Conservation (phyloP, 2,888 invertebrate species). For the Alloscopus bannaensis region DNA sequence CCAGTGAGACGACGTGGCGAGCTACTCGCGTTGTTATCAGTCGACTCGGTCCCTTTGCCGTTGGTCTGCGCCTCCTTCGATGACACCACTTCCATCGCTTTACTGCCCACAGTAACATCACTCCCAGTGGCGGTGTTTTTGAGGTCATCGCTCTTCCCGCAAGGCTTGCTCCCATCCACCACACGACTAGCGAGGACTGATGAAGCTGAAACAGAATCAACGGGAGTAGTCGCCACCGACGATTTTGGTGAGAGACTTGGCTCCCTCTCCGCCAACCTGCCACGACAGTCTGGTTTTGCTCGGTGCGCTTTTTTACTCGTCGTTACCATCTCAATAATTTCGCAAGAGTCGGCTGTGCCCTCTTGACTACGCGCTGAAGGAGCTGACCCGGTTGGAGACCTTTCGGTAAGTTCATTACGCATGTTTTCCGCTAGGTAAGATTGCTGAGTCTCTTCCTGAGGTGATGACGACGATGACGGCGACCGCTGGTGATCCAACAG, state of each 20-base stretch:
- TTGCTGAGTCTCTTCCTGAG: conserved; percentile 15
- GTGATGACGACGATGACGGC: neutral
- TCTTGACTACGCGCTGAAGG: too few species aligned
- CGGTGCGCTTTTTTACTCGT: conserved; percentile 1
- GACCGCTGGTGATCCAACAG: neutral
- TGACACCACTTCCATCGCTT: neutral
- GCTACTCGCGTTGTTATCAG: neutral
- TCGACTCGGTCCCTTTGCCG: neutral
- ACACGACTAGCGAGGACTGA: neutral
- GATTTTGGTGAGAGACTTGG: too few species aligned
- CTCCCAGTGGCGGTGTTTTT: neutral
- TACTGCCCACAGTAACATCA: neutral
- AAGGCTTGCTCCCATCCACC: neutral
- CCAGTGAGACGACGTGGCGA: neutral
- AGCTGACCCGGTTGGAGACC: conserved; percentile 25
- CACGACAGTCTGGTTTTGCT: too few species aligned
- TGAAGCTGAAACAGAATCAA: too few species aligned
- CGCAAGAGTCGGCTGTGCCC: too few species aligned
- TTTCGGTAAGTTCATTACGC: conserved; percentile 54
- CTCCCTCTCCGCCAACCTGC: too few species aligned
- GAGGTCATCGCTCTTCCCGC: neutral
- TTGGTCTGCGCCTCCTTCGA: neutral
- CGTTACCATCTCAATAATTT: neutral
- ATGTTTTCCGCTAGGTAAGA: conserved; percentile 46
- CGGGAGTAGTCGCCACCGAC: too few species aligned